Percentiles rank a stretch among this genome's conserved stretches.
Conservation (phyloP, 1,140 invertebrate genomes). For the Diprion similis region DNA sequence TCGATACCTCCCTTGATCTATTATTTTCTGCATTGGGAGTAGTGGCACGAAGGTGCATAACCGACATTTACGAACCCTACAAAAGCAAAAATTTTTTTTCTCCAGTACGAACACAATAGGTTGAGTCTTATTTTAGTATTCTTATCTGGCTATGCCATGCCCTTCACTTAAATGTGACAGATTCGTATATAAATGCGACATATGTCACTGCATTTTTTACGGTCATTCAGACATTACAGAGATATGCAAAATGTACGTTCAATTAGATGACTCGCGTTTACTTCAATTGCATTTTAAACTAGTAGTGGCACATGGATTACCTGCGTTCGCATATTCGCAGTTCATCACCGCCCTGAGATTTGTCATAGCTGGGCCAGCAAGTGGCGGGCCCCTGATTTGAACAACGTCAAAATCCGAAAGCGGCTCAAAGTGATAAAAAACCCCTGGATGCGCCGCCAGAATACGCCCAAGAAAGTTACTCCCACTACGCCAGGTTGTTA, state of each 20-base stretch:
- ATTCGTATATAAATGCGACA: slow-evolving; percentile 15
- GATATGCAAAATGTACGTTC: too few species aligned
- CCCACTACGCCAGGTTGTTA: slow-evolving; percentile 85
- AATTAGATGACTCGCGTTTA: too few species aligned
- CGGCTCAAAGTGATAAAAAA: slow-evolving; percentile 90
- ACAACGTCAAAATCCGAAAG: slow-evolving; percentile 81
- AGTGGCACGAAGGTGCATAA: too few species aligned
- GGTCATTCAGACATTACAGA: background rate
- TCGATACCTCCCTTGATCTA: too few species aligned
- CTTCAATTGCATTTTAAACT: too few species aligned
- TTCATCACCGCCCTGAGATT: slow-evolving; percentile 75
- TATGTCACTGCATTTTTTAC: slow-evolving; percentile 16
- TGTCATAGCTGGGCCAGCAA: slow-evolving; percentile 68
- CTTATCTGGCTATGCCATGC: too few species aligned
- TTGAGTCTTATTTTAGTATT: too few species aligned
- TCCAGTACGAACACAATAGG: too few species aligned
- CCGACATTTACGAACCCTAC: too few species aligned
- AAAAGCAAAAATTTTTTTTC: too few species aligned
- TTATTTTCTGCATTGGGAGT: too few species aligned
- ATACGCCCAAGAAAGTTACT: slow-evolving; percentile 88
- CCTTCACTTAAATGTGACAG: too few species aligned
- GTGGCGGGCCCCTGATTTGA: slow-evolving; percentile 75
- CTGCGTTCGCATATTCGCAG: slow-evolving; percentile 77
- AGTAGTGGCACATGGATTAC: slow-evolving; percentile 44
- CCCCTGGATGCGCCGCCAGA: slow-evolving; percentile 81